A percentile compares a stretch with the other conserved stretches of the same genome.
These are phyloP conservation scores for Leptinotarsa rubiginosa DNA, from an alignment of 2,888 invertebrate species.

Conservation along the genomic window DNA sequence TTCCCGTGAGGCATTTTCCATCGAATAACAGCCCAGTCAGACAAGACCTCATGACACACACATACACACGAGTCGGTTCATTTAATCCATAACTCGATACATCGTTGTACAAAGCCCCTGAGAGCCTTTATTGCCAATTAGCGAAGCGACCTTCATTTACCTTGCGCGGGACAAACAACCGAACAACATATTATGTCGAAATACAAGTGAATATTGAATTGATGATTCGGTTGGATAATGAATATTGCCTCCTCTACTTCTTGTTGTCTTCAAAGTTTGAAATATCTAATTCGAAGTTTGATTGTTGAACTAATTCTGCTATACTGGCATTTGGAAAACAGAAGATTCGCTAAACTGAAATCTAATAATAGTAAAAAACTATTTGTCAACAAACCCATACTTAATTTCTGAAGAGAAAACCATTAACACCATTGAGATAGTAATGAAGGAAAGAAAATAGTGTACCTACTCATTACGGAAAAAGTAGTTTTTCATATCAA, in stretches of 20 bases:
- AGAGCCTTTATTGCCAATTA: constrained; percentile 9
- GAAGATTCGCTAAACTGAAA: too few relatives aligned
- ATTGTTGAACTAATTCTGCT: too few relatives aligned
- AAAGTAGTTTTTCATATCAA: too few relatives aligned
- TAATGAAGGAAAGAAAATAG: too few relatives aligned
- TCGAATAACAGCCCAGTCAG: neutral
- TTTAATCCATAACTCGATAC: neutral
- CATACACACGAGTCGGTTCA: neutral
- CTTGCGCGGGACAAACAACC: neutral
- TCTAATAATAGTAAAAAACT: too few relatives aligned
- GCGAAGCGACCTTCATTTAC: neutral
- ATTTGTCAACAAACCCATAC: too few relatives aligned
- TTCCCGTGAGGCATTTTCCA: constrained; percentile 7
- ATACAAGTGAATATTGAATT: neutral
- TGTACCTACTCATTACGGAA: too few relatives aligned
- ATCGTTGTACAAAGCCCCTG: neutral
- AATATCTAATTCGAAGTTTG: neutral
- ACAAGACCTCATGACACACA: constrained; percentile 7
- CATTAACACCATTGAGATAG: too few relatives aligned
- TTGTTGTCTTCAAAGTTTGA: neutral
- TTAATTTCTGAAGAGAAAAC: too few relatives aligned
- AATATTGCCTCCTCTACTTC: neutral
- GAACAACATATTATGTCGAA: neutral
- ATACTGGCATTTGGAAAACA: too few relatives aligned
- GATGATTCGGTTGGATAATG: neutral